Evolutionary conservation across 2,797 vertebrate species (phyloP).

Genomic region (Nannoperca australis): DNA sequence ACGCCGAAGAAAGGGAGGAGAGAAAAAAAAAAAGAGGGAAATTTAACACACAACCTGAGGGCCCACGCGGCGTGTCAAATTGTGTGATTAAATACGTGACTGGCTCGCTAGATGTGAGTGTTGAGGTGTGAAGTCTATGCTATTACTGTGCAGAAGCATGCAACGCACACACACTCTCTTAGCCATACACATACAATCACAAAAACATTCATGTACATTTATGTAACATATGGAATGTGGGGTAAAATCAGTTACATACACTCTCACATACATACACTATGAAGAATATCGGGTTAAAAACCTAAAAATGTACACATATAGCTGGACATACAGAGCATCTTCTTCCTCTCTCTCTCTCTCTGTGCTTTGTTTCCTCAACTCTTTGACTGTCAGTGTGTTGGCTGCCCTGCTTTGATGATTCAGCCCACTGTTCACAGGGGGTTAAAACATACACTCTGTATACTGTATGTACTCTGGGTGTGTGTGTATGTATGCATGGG

Average conservation of each 20-base stretch:
- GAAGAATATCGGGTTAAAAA: conserved; percentile 18
- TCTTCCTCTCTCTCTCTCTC: too few species aligned
- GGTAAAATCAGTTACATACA: conserved; percentile 34
- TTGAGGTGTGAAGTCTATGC: conserved; percentile 66
- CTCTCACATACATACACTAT: conserved; percentile 6
- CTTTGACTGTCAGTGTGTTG: too few species aligned
- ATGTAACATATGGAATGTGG: conserved; percentile 1
- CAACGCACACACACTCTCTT: not conserved
- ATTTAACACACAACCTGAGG: conserved; percentile 82
- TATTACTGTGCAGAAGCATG: conserved; percentile 64
- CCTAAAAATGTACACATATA: not conserved
- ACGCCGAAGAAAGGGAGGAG: conserved; percentile 46
- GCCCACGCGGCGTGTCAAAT: conserved; percentile 80
- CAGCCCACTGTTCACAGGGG: not conserved
- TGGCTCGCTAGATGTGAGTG: conserved; percentile 78
- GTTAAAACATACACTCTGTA: not conserved
- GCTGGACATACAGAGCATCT: not conserved
- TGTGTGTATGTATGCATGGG: not conserved
- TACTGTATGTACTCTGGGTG: not conserved
- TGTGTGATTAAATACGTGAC: conserved; percentile 87
- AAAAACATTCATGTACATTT: conserved; percentile 18
- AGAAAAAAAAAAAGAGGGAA: conserved; percentile 30
- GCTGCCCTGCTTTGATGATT: too few species aligned
- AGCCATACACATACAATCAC: conserved; percentile 13
- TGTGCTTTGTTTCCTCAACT: too few species aligned